Conservation (phyloP, 2,113 vertebrate genomes). For the Gobiocypris rarus region DNA sequence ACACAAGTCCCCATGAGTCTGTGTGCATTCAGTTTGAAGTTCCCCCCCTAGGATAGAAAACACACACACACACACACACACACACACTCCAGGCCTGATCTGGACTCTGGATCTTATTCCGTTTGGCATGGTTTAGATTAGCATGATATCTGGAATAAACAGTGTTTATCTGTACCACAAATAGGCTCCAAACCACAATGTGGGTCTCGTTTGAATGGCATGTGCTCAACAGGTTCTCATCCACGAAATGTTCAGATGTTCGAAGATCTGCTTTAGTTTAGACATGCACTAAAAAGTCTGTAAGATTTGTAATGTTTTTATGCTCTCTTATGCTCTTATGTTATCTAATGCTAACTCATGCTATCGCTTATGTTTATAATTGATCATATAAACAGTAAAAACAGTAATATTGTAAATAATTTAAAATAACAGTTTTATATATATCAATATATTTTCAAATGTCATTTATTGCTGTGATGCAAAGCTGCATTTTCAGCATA, state of each 20-base stretch:
- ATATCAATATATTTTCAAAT: background rate
- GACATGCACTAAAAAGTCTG: background rate
- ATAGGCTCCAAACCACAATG: background rate
- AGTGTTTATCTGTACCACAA: slow-evolving; percentile 9
- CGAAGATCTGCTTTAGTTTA: background rate
- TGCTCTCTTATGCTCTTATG: too few species aligned
- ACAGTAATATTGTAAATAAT: background rate
- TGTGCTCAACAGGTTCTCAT: slow-evolving; percentile 8
- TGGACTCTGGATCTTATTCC: slow-evolving; percentile 60
- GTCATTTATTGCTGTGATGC: background rate
- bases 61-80: too few species aligned
- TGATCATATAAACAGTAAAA: background rate
- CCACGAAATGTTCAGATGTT: background rate
- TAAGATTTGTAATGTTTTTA: background rate
- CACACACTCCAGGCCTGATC: slow-evolving; percentile 74
- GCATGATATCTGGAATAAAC: slow-evolving; percentile 33
- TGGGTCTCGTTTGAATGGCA: slow-evolving; percentile 22
- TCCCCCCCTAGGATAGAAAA: too few species aligned
- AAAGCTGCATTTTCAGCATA: background rate
- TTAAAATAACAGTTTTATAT: background rate
- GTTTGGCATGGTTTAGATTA: slow-evolving; percentile 34
- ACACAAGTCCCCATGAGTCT: too few species aligned
- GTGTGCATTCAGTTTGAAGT: too few species aligned
- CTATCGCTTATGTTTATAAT: background rate
- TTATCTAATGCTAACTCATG: too few species aligned